A percentile compares a stretch with the other conserved stretches of the same genome.
These are phyloP conservation scores for Pachycephus smyrnensis DNA, from an alignment of 2,888 invertebrate genomes.

Conservation along the genomic window DNA sequence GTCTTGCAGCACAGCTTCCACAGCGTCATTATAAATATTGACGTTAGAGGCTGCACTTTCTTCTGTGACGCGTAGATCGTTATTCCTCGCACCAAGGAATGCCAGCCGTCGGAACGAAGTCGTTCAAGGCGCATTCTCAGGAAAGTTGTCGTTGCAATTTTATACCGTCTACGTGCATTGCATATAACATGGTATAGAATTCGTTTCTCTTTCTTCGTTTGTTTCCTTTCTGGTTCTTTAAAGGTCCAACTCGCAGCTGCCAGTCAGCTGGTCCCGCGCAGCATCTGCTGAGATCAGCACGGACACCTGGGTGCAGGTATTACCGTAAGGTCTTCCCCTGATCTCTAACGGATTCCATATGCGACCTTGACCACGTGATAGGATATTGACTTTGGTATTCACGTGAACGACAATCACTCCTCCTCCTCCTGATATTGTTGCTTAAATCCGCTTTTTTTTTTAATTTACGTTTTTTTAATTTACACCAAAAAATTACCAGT, in stretches of 20 bases:
- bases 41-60: not conserved
- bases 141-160: not conserved
- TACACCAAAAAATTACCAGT: no score
- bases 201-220: not conserved
- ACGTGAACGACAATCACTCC: not conserved
- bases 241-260: not conserved
- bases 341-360: not conserved
- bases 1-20: not conserved
- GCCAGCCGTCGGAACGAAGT: not conserved
- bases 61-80: not conserved
- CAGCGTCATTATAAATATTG: not conserved
- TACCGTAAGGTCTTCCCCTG: not conserved
- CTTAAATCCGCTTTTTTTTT: not conserved
- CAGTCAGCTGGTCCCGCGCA: not conserved
- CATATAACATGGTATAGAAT: not conserved
- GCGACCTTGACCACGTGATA: not conserved
- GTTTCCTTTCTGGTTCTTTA: not conserved
- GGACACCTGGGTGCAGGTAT: not conserved
- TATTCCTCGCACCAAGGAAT: not conserved
- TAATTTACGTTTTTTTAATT: not conserved
- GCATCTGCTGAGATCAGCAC: not conserved
- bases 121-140: not conserved
- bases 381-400: not conserved
- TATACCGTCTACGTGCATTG: not conserved
- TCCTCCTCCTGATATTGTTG: not conserved